These are phyloP conservation scores for Terebella lapidaria DNA, from an alignment of 2,888 invertebrate species.

Conservation along the genomic window DNA sequence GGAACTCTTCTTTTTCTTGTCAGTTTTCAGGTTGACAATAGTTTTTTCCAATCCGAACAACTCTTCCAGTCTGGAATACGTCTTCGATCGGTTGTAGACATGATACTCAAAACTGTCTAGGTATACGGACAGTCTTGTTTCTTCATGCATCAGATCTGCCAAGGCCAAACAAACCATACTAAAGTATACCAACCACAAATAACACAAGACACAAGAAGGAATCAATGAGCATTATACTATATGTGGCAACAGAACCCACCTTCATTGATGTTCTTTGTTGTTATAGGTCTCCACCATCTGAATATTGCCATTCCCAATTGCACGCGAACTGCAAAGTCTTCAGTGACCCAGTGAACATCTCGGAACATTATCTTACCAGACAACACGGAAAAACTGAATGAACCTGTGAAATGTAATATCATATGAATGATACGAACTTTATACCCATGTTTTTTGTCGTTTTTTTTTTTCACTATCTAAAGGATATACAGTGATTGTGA, in stretches of 20 bases:
- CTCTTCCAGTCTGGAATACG: constrained; percentile 82
- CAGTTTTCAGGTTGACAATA: background rate
- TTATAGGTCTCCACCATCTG: constrained; percentile 94
- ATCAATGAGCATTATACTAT: too few relatives aligned
- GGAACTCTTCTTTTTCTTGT: background rate
- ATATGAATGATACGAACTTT: too few relatives aligned
- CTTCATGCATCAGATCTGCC: constrained; percentile 89
- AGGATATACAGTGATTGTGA: constrained; percentile 69
- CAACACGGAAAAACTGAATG: constrained; percentile 88
- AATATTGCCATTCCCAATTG: constrained; percentile 97
- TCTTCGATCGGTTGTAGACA: constrained; percentile 84
- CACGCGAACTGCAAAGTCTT: constrained; percentile 85
- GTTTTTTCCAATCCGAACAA: constrained; percentile 71
- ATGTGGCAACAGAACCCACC: too few relatives aligned
- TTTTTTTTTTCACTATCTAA: too few relatives aligned
- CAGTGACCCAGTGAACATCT: constrained; percentile 87
- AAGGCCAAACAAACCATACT: constrained; percentile 24
- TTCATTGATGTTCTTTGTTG: constrained; percentile 90
- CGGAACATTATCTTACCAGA: constrained; percentile 98
- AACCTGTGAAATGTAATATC: constrained; percentile 64
- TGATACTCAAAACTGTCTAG: constrained; percentile 73
- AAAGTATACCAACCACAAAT: too few relatives aligned
- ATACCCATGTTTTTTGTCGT: too few relatives aligned
- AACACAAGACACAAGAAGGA: too few relatives aligned
- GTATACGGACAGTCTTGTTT: constrained; percentile 60